A percentile compares a stretch with the other conserved stretches of the same genome.
Evolutionary conservation across 2,888 invertebrate genomes (phyloP).

Genomic region (Patella ulyssiponensis): DNA sequence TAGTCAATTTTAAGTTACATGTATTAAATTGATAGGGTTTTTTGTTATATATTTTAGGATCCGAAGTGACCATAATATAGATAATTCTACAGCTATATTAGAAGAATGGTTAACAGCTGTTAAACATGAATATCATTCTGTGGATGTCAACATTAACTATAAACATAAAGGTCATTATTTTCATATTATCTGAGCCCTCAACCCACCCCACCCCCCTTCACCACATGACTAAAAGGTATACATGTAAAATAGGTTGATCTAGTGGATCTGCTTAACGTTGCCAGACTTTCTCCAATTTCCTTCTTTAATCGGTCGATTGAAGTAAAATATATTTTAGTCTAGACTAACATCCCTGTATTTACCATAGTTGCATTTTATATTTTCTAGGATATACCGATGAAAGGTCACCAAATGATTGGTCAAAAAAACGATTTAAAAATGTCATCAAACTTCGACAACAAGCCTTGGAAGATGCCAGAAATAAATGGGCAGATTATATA

Average conservation of each 20-base stretch:
- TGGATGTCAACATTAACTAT: conserved; percentile 76
- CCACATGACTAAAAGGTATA: too few species aligned
- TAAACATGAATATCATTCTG: conserved; percentile 80
- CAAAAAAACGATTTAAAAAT: conserved; percentile 81
- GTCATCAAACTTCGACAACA: conserved; percentile 85
- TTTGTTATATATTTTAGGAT: conserved; percentile 78
- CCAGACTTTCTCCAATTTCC: too few species aligned
- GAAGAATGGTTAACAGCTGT: conserved; percentile 81
- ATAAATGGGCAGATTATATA: conserved; percentile 90
- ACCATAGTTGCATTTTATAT: neutral
- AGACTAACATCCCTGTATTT: too few species aligned
- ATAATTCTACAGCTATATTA: conserved; percentile 82
- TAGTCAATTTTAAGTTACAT: too few species aligned
- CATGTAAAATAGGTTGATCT: too few species aligned
- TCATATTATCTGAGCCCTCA: too few species aligned
- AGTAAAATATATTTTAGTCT: too few species aligned
- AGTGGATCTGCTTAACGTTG: too few species aligned
- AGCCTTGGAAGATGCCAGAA: conserved; percentile 81
- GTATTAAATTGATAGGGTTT: too few species aligned
- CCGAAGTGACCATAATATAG: conserved; percentile 88
- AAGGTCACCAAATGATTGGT: conserved; percentile 79
- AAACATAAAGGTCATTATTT: conserved; percentile 38
- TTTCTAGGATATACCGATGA: conserved; percentile 63
- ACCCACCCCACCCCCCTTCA: too few species aligned
- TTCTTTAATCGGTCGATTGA: too few species aligned